A percentile compares a stretch with the other conserved stretches of the same genome.
These are phyloP conservation scores for Pseudococcus jackbeardsleyi DNA, from an alignment of 2,888 invertebrate species.

Conservation along the genomic window DNA sequence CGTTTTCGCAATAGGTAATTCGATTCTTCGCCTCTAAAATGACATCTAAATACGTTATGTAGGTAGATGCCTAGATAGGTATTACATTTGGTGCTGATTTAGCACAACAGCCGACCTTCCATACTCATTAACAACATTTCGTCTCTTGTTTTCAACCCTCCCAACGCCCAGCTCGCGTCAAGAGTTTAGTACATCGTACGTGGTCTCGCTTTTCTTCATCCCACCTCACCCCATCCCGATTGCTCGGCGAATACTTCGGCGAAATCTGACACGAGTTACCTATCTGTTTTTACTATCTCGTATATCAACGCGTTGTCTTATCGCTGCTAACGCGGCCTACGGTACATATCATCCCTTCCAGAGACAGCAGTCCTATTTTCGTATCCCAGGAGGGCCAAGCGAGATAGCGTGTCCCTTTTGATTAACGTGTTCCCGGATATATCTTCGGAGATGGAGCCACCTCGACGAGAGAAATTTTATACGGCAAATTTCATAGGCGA, in stretches of 20 bases:
- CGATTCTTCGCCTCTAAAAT: conserved; percentile 21
- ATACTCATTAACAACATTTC: conserved; percentile 29
- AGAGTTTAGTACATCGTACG: too few relatives aligned
- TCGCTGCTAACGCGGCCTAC: not conserved
- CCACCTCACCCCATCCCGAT: not conserved
- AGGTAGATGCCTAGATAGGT: too few relatives aligned
- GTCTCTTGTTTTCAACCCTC: not conserved
- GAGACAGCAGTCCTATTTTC: not conserved
- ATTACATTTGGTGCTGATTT: not conserved
- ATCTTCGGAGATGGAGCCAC: not conserved
- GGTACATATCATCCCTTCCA: not conserved
- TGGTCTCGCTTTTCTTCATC: not conserved
- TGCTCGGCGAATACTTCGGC: not conserved
- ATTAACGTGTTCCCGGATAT: not conserved
- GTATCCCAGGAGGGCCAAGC: not conserved
- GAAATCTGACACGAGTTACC: not conserved
- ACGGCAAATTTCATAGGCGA: too few relatives aligned
- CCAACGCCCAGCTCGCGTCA: not conserved
- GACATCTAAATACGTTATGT: not conserved
- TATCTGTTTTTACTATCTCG: not conserved
- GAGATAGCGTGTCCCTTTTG: not conserved
- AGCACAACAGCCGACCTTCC: not conserved
- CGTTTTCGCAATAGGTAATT: not conserved
- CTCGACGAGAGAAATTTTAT: too few relatives aligned
- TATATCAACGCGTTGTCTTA: not conserved